Evolutionary conservation across 2,113 vertebrate genomes (phyloP).

Genomic region (Ornithorhynchus anatinus): DNA sequence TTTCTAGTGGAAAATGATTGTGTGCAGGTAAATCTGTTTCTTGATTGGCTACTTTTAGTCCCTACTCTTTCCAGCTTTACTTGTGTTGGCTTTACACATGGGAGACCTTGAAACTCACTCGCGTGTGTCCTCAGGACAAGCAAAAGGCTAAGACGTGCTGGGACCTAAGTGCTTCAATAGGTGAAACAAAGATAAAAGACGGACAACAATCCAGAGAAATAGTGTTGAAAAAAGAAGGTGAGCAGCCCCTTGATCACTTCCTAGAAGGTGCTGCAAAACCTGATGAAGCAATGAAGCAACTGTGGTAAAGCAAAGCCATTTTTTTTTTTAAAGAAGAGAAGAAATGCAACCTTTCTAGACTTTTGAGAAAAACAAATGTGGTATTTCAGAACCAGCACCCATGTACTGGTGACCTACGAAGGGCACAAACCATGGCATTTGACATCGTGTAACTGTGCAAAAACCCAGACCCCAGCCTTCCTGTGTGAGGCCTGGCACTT

Average conservation of each 20-base stretch:
- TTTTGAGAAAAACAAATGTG: background rate
- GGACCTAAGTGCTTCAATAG: no score
- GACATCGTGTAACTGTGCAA: background rate
- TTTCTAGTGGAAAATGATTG: no score
- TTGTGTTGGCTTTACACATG: no score
- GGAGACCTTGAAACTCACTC: no score
- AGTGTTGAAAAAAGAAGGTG: no score
- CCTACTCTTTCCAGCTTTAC: no score
- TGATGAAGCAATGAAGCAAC: background rate
- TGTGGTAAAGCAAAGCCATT: fast-evolving
- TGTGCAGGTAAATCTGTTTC: no score
- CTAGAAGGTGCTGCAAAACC: background rate
- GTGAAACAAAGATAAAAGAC: no score
- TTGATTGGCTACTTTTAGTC: no score
- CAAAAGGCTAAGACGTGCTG: no score
- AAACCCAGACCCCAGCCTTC: slow-evolving; percentile 4
- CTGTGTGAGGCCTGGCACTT: slow-evolving; percentile 16
- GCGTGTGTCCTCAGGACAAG: no score
- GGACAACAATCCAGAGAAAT: no score
- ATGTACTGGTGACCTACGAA: fast-evolving
- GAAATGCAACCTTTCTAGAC: background rate
- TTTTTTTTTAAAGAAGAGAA: background rate
- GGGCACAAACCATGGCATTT: background rate
- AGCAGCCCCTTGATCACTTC: background rate
- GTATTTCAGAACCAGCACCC: background rate